phyloP scores from a whole-genome alignment of 2,888 invertebrate species.

The Cylloceria caligata region DNA sequence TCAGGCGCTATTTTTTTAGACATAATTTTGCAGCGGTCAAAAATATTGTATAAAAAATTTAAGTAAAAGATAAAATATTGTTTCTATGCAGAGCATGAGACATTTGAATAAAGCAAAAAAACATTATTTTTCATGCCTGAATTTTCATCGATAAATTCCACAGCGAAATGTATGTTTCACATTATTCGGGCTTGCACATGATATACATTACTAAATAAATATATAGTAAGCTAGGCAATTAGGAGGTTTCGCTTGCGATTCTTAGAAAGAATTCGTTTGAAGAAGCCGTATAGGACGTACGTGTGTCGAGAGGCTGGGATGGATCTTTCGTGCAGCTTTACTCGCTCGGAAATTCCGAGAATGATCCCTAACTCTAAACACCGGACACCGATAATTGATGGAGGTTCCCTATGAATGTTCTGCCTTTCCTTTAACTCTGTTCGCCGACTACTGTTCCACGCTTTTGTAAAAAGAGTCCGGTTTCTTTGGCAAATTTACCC shows the following conservation, averaged over 20 bases:
- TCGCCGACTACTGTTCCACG: neutral
- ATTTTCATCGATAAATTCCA: neutral
- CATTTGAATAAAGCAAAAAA: neutral
- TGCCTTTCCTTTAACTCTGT: constrained; percentile 1
- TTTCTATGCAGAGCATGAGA: too few relatives aligned
- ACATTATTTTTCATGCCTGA: too few relatives aligned
- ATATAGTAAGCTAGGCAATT: constrained; percentile 9
- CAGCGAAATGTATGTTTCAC: neutral
- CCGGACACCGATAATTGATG: constrained; percentile 41
- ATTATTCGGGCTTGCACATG: neutral
- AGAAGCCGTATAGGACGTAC: constrained; percentile 37
- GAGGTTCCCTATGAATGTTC: constrained; percentile 22
- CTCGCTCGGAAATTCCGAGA: constrained; percentile 45
- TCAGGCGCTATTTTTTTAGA: too few relatives aligned
- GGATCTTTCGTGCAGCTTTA: constrained; percentile 31
- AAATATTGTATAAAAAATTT: too few relatives aligned
- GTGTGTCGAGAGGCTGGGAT: constrained; percentile 38
- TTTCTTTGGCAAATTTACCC: constrained; percentile 4
- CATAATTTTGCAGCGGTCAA: too few relatives aligned
- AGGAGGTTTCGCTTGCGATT: constrained; percentile 32
- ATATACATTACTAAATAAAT: constrained; percentile 35
- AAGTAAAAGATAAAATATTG: too few relatives aligned
- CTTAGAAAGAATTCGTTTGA: constrained; percentile 62
- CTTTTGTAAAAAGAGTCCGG: neutral
- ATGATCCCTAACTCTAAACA: constrained; percentile 32